Evolutionary conservation across 2,797 vertebrate genomes (phyloP), one percentile per base, ranked within the genome.

Genomic region (Tangara arthus): DNA sequence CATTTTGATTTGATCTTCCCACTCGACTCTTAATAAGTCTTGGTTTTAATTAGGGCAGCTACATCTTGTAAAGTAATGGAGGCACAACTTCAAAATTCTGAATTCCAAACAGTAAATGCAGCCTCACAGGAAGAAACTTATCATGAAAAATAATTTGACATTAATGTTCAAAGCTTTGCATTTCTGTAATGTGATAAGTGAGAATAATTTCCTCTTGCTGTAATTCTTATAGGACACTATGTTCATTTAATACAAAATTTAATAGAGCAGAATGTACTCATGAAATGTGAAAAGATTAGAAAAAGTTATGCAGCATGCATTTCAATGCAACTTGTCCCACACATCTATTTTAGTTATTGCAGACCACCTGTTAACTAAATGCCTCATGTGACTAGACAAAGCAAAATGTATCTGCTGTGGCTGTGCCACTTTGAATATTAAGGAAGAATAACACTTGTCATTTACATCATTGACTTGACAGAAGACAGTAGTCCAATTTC

Each of bases 1-100:
- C 82, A 66, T 95, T 96, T 93, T 49, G 47, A 95, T 95, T 89
- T 90, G 82, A 92, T 95, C 77, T 94, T 92, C 86, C 73, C 35
- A 95, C 66, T 93, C 1, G 0, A 70, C 56, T 95, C 47, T 56
- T 94, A 83, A 59, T 88, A 90, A 93, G 52, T 88, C 85, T 69
- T 63, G 41, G 28, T 42, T 94, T 94, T 95, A 94, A 95, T 95
- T 91, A 93, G 63, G 70, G 72, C 85, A 93, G 88, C 87, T 94
- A 80, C 80, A 93, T 72, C 63, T 88, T 68, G n/a, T 37, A 91
- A 82, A 24, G 37, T 70, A 87, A 75, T n/a, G 50, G 68, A 93
- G 47, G 28, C 28, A 94, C 61, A 91, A 80, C 55, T 91, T 87
- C 64, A 73, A 89, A 94, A 77, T 61, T 63, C 55, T 63, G 70